Evolutionary conservation across 2,113 vertebrate genomes (phyloP).

Genomic region (Hemibagrus wyckioides): DNA sequence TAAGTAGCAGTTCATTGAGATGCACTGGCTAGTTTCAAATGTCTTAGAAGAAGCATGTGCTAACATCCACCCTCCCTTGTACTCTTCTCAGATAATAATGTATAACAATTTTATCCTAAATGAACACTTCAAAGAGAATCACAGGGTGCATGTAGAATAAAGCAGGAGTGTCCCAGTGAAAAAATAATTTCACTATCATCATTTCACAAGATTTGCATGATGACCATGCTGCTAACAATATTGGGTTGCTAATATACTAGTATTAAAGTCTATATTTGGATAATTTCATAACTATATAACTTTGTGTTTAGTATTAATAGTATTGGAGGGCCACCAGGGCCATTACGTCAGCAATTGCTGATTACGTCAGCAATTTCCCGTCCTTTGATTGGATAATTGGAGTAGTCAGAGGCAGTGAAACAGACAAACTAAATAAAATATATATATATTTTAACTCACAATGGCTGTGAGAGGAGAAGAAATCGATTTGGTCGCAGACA

Average conservation of each 20-base stretch:
- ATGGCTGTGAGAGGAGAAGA: no score
- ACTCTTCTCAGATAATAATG: not conserved
- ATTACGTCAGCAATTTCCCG: no score
- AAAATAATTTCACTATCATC: not conserved
- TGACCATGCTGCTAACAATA: not conserved
- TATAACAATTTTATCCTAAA: not conserved
- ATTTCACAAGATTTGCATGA: not conserved
- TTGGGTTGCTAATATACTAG: not conserved
- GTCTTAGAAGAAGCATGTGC: not conserved
- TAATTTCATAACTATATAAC: not conserved
- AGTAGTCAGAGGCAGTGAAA: no score
- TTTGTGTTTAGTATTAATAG: not conserved
- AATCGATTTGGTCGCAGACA: no score
- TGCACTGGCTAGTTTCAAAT: not conserved
- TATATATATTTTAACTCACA: no score
- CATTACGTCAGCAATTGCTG: no score
- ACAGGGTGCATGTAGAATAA: not conserved
- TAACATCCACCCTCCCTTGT: not conserved
- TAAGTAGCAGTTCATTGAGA: not conserved
- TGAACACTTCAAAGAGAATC: not conserved
- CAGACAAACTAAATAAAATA: no score
- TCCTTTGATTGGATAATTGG: no score
- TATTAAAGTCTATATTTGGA: not conserved
- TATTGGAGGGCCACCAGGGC: no score
- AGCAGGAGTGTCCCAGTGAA: not conserved